These are phyloP conservation scores for Encarsia formosa DNA, from an alignment of 2,888 invertebrate genomes.

Conservation along the genomic window DNA sequence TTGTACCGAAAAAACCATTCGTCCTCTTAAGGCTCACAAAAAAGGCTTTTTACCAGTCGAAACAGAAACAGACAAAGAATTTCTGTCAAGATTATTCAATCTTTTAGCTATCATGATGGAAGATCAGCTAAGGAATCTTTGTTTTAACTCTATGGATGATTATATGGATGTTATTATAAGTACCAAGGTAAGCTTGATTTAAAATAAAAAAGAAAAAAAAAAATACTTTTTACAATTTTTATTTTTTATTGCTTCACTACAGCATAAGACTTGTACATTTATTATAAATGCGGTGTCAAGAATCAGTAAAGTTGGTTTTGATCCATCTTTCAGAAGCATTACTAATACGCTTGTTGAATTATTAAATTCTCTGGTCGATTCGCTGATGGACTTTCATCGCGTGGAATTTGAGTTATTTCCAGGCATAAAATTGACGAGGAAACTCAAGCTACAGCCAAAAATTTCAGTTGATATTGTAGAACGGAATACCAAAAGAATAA, in stretches of 20 bases:
- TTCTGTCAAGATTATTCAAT: conserved; percentile 76
- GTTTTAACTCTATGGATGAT: conserved; percentile 73
- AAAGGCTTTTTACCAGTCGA: conserved; percentile 66
- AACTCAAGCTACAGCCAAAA: conserved; percentile 60
- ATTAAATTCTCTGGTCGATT: conserved; percentile 71
- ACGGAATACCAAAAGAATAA: conserved; percentile 60
- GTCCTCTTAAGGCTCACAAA: conserved; percentile 60
- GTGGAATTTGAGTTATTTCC: not conserved
- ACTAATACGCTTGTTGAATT: too few species aligned
- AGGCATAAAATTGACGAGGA: conserved; percentile 10
- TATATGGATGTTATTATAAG: conserved; percentile 75
- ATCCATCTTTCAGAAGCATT: conserved; percentile 72
- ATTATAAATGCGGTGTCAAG: conserved; percentile 59
- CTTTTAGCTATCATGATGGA: conserved; percentile 85
- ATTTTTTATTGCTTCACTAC: conserved; percentile 6
- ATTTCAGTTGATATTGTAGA: conserved; percentile 68
- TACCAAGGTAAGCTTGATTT: conserved; percentile 60
- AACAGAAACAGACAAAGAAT: conserved; percentile 59
- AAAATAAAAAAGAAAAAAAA: too few species aligned
- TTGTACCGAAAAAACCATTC: too few species aligned
- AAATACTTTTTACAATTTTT: conserved; percentile 3
- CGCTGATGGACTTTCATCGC: conserved; percentile 56
- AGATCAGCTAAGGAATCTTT: conserved; percentile 76
- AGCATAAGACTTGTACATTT: conserved; percentile 58
- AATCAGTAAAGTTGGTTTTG: conserved; percentile 64